A percentile compares a stretch with the other conserved stretches of the same genome.
These are phyloP conservation scores for Daubentonia madagascariensis DNA, from an alignment of 2,113 vertebrate species.

Conservation along the genomic window DNA sequence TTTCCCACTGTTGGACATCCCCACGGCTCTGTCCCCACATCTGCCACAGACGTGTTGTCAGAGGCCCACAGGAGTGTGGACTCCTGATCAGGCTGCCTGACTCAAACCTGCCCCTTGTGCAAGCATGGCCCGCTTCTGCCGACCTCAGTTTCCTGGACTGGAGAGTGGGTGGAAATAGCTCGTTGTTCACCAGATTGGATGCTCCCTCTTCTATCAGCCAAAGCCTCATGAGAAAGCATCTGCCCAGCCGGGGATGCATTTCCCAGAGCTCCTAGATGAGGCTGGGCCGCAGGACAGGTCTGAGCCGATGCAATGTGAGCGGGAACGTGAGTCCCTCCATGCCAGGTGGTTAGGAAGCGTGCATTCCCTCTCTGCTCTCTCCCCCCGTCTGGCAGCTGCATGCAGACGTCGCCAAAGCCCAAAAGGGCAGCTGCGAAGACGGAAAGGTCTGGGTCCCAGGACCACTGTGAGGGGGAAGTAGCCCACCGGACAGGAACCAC, in stretches of 20 bases:
- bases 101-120: too few species aligned
- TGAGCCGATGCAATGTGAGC: too few species aligned
- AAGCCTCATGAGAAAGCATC: not conserved
- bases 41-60: not conserved
- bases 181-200: too few species aligned
- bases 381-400: not conserved
- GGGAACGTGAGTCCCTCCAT: not conserved
- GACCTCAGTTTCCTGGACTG: not conserved
- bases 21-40: too few species aligned
- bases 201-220: not conserved
- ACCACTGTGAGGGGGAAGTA: too few species aligned
- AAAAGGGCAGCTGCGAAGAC: not conserved
- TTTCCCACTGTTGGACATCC: not conserved
- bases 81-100: fast-evolving
- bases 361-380: not conserved
- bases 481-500: too few species aligned
- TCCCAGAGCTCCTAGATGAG: not conserved
- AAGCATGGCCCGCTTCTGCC: not conserved
- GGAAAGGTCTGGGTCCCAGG: not conserved
- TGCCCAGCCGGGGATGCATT: too few species aligned
- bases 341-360: too few species aligned
- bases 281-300: not conserved
- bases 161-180: not conserved
- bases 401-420: not conserved
- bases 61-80: not conserved